Percentiles rank a stretch among this genome's conserved stretches.
phyloP scores from a whole-genome alignment of 2,113 vertebrate genomes.

The Triplophysa rosa region DNA sequence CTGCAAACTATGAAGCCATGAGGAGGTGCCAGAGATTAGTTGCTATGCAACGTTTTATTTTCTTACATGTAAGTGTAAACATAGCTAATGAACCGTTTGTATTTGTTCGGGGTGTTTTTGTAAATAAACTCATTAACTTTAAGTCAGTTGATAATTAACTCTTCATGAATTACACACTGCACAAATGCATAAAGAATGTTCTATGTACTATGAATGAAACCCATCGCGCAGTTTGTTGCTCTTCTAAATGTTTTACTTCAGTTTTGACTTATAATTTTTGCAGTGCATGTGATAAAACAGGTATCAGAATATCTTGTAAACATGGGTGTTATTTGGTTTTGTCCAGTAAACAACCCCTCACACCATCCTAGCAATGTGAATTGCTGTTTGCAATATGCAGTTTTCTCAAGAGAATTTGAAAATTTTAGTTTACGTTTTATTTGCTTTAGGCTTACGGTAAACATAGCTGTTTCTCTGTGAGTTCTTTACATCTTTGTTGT shows the following conservation, averaged over 20 bases:
- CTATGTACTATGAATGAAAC: too few relatives aligned
- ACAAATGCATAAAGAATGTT: too few relatives aligned
- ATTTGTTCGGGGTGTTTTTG: background rate
- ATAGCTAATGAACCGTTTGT: background rate
- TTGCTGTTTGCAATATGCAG: too few relatives aligned
- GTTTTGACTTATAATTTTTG: too few relatives aligned
- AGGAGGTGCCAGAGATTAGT: background rate
- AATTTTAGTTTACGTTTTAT: background rate
- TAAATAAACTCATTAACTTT: background rate
- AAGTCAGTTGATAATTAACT: background rate
- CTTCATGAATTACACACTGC: background rate
- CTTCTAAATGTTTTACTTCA: too few relatives aligned
- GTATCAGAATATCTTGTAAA: too few relatives aligned
- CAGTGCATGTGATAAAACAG: too few relatives aligned
- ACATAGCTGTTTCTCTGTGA: background rate
- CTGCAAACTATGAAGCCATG: background rate
- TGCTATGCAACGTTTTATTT: slow-evolving; percentile 5
- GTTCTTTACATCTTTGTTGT: too few relatives aligned
- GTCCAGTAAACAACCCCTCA: too few relatives aligned
- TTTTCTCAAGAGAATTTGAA: background rate
- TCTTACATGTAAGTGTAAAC: background rate
- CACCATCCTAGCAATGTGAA: too few relatives aligned
- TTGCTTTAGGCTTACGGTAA: background rate
- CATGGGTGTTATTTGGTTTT: too few relatives aligned
- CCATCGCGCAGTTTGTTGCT: too few relatives aligned